Evolutionary conservation across 2,888 invertebrate genomes (phyloP).

Genomic region (Limenitis camilla): DNA sequence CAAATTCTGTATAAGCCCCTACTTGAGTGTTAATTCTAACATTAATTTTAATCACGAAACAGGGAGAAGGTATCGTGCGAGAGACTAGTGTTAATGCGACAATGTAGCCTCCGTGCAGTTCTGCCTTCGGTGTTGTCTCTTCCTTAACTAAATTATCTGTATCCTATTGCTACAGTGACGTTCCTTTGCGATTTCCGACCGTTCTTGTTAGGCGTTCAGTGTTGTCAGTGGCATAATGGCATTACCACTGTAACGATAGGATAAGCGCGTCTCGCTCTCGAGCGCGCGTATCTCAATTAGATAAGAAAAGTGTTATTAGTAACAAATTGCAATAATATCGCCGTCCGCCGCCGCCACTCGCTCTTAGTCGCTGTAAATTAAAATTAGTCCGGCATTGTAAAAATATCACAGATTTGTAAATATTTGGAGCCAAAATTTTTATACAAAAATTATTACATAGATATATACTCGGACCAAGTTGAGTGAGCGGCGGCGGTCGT

Average conservation of each 20-base stretch:
- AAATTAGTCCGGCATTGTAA: conserved; percentile 66
- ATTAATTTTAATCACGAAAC: conserved; percentile 61
- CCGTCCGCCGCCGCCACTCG: conserved; percentile 34
- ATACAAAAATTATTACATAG: conserved; percentile 68
- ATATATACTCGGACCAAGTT: conserved; percentile 62
- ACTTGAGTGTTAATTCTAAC: conserved; percentile 66
- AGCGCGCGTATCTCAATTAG: conserved; percentile 59
- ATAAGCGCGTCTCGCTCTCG: conserved; percentile 56
- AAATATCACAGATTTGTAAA: conserved; percentile 65
- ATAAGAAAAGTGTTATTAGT: conserved; percentile 71
- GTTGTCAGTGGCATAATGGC: conserved; percentile 8
- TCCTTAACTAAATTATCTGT: conserved; percentile 55
- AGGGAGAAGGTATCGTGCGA: conserved; percentile 56
- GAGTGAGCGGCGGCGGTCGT: conserved; percentile 31
- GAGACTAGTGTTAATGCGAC: conserved; percentile 47
- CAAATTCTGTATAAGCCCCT: conserved; percentile 83
- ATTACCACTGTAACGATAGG: conserved; percentile 66
- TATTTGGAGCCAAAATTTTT: conserved; percentile 71
- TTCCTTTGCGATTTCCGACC: conserved; percentile 55
- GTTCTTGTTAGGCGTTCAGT: conserved; percentile 30
- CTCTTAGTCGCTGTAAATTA: conserved; percentile 59
- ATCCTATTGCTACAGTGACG: conserved; percentile 68
- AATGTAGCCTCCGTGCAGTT: conserved; percentile 49
- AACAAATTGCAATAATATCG: conserved; percentile 55
- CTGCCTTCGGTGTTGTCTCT: conserved; percentile 71